A percentile compares a stretch with the other conserved stretches of the same genome.
Evolutionary conservation across 1,140 invertebrate species (phyloP).

Genomic region (Anthonomus grandis): DNA sequence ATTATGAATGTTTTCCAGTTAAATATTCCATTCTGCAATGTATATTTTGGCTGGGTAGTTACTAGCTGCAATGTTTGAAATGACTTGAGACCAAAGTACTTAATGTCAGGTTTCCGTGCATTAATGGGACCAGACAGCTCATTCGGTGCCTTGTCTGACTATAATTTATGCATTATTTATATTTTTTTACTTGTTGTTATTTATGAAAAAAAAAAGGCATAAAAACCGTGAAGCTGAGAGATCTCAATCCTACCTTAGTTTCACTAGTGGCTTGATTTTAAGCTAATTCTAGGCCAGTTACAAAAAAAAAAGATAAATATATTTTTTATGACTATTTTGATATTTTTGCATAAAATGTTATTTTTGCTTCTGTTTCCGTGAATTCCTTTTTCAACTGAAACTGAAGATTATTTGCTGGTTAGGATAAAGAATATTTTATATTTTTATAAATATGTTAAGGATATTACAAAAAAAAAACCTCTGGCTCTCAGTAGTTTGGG

Average conservation of each 20-base stretch:
- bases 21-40: too few relatives aligned
- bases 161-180: constrained; percentile 37
- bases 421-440: neutral
- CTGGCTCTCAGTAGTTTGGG: neutral
- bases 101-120: constrained; percentile 8
- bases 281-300: neutral
- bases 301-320: neutral
- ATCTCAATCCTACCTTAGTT: constrained; percentile 41
- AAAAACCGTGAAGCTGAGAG: constrained; percentile 40
- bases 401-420: too few relatives aligned
- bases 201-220: constrained; percentile 32
- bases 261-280: constrained; percentile 8
- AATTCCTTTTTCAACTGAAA: too few relatives aligned
- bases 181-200: constrained; percentile 37
- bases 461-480: neutral
- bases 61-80: neutral
- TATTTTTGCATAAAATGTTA: constrained; percentile 4
- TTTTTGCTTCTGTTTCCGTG: too few relatives aligned
- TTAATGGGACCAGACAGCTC: constrained; percentile 18
- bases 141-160: constrained; percentile 20
- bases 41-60: too few relatives aligned
- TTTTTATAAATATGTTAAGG: neutral
- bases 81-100: constrained; percentile 5
- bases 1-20: too few relatives aligned
- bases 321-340: neutral